Percentiles rank a stretch among this genome's conserved stretches.
Evolutionary conservation across 2,797 vertebrate species (phyloP).

Genomic region (Arremon aurantiirostris): DNA sequence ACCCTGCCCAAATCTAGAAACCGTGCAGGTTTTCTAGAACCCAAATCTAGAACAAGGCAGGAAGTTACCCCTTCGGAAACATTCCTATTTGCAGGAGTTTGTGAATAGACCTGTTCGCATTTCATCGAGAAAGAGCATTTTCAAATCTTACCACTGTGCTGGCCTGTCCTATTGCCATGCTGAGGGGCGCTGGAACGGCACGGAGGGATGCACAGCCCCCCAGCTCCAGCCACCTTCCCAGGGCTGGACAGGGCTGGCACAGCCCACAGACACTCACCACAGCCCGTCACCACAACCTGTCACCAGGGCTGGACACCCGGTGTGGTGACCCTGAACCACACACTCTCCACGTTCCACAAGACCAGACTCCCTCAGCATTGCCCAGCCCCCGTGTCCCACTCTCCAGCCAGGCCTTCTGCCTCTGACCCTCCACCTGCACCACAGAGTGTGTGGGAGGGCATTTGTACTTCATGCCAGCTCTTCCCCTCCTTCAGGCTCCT

Average conservation of each 20-base stretch:
- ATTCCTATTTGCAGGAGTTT: background rate
- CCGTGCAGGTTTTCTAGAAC: no score
- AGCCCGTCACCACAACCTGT: no score
- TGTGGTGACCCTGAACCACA: background rate
- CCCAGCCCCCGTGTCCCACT: background rate
- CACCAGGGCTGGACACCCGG: fast-evolving
- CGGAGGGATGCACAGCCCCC: background rate
- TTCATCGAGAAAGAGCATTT: background rate
- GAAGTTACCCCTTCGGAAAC: background rate
- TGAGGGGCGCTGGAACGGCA: background rate
- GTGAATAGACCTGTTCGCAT: background rate
- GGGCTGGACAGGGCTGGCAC: background rate
- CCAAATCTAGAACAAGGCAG: background rate
- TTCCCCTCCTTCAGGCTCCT: background rate
- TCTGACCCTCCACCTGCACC: background rate
- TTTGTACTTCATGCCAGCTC: background rate
- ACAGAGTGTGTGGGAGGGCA: fast-evolving
- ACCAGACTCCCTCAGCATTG: background rate
- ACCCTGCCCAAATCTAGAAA: background rate
- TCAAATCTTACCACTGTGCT: background rate
- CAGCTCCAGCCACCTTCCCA: background rate
- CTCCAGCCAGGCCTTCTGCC: background rate
- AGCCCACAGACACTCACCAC: background rate
- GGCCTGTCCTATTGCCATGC: no score
- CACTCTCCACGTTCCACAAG: fast-evolving